Base-by-base conservation (phyloP, 2,113 vertebrate genomes). In the Canis aureus region DNA sequence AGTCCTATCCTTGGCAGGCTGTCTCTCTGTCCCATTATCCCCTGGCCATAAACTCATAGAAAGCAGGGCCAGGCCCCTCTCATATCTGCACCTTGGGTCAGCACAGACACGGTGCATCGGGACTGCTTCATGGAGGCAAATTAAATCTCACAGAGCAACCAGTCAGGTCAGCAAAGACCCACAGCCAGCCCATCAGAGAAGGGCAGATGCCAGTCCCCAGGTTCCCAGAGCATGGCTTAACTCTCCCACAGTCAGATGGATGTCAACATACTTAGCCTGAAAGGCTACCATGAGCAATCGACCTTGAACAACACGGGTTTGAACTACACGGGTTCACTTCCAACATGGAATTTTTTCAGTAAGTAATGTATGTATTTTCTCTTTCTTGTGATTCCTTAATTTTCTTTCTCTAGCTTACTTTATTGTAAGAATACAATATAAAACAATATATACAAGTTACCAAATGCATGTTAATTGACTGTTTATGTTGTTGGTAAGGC, bases 31-130 rank as follows among this genome's bases (percentile, higher is more conserved):
- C 29, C 23, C 9, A 4, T 22, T 8, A 8, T 10, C 8, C 57
- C 43, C 69, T 35, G 81, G 43, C 69, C 3, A 4, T 74, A 20
- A 84, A 32, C n/a, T 29, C 67, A 15, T 8, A 35, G 62, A 82
- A 7, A 81, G 51, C 0, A 5, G n/a, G n/a, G 3, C 22, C 6
- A 4, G 20, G 64, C 27, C 64, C 8, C 1, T 0, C 79, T 32
- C 53, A 25, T 81, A 25, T 32, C 81, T 38, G 62, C 19, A 16
- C 53, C 38, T 11, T 20, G 16, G 35, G 51, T 16, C 4, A 3
- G 51, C 71, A 29, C 22, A 51, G 22, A 8, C 60, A 1, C 0
- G 23, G 16, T 0, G 38, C 38, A 2, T 8, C 7, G 22, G 8
- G 32, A 15, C 5, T 23, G 11, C 35, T 22, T 60, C 6, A 5